phyloP scores from a whole-genome alignment of 2,888 invertebrate genomes.

The Nomada ruficornis region DNA sequence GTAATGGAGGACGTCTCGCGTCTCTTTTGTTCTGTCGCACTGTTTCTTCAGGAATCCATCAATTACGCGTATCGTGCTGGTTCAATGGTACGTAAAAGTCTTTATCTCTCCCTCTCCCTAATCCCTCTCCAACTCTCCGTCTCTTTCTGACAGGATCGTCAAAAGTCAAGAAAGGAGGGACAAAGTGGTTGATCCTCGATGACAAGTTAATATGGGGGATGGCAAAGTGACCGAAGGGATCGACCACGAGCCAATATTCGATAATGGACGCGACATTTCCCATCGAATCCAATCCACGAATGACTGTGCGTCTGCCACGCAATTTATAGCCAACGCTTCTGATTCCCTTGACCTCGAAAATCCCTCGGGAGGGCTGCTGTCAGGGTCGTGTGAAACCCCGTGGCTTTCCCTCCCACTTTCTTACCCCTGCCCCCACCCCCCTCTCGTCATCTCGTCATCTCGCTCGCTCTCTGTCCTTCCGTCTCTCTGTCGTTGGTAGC shows the following conservation, averaged over 20 bases:
- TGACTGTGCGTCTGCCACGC: constrained; percentile 15
- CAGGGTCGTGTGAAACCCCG: constrained; percentile 60
- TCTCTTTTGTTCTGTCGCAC: neutral
- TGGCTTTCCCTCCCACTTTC: neutral
- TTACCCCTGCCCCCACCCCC: constrained; percentile 5
- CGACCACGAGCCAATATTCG: constrained; percentile 27
- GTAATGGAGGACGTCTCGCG: neutral
- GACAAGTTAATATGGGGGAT: constrained; percentile 40
- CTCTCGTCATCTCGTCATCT: neutral
- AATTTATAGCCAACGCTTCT: constrained; percentile 33
- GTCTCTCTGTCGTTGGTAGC: neutral
- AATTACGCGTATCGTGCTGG: too few species aligned
- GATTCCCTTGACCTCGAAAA: constrained; percentile 74
- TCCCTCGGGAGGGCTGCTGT: constrained; percentile 65
- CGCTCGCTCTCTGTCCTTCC: too few species aligned
- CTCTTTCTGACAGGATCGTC: too few species aligned
- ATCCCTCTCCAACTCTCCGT: too few species aligned
- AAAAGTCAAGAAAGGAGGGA: constrained; percentile 22
- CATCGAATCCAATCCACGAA: neutral
- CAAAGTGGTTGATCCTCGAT: constrained; percentile 25
- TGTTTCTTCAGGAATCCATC: neutral
- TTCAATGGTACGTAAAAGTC: neutral
- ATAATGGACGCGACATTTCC: constrained; percentile 19
- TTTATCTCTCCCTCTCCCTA: too few species aligned
- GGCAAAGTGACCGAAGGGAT: constrained; percentile 9